Percentiles rank a stretch among this genome's conserved stretches.
These are phyloP conservation scores for Poecile atricapillus DNA, from an alignment of 2,113 vertebrate species.

Conservation along the genomic window DNA sequence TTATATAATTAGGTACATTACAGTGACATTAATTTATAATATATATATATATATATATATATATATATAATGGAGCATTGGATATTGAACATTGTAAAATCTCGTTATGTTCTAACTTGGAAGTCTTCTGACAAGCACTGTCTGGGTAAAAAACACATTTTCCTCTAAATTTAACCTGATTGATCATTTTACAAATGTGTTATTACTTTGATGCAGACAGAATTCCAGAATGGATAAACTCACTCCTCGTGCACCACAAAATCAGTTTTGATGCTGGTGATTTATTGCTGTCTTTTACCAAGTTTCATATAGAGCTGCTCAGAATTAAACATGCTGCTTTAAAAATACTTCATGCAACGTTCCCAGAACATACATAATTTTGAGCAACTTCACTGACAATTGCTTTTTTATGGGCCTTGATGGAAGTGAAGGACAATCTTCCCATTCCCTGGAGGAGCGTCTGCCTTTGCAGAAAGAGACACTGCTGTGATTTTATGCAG, in stretches of 20 bases:
- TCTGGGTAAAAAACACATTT: slow-evolving; percentile 6
- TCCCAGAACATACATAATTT: background rate
- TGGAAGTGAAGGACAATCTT: background rate
- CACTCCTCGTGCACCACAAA: background rate
- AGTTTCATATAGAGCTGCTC: background rate
- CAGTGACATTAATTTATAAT: slow-evolving; percentile 34
- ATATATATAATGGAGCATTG: background rate
- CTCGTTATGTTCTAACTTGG: background rate
- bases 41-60: background rate
- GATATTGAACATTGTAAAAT: slow-evolving; percentile 37
- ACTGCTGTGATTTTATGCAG: background rate
- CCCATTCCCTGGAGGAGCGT: background rate
- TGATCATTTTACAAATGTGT: background rate
- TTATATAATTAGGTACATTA: slow-evolving; percentile 34
- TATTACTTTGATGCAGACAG: background rate
- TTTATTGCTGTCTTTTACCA: background rate
- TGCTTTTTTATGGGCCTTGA: slow-evolving; percentile 25
- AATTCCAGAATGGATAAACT: background rate
- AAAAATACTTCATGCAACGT: background rate
- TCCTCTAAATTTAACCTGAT: slow-evolving; percentile 10
- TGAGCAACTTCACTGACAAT: slow-evolving; percentile 13
- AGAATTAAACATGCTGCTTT: background rate
- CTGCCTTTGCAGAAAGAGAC: background rate
- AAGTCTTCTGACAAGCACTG: slow-evolving; percentile 13
- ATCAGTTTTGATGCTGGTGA: background rate